phyloP scores from a whole-genome alignment of 2,888 invertebrate species.

The Lymantria monacha region DNA sequence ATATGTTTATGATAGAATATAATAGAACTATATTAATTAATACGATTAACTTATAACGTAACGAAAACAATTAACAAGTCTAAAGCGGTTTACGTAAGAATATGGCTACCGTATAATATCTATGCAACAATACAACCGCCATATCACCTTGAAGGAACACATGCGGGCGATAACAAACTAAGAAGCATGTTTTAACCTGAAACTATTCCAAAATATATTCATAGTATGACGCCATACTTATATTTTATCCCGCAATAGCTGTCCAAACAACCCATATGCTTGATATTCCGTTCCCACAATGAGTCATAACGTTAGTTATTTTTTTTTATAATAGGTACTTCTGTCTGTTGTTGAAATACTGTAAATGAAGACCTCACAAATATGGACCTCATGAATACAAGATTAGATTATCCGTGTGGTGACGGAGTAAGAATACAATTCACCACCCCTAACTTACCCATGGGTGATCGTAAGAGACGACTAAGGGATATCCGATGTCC shows the following conservation, averaged over 20 bases:
- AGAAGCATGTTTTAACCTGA: conserved; percentile 19
- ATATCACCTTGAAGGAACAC: neutral
- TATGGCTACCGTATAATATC: neutral
- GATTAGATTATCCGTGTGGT: no score
- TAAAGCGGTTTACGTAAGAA: no score
- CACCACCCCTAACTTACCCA: no score
- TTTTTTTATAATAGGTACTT: neutral
- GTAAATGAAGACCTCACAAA: no score
- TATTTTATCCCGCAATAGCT: conserved; percentile 24
- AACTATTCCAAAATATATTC: conserved; percentile 6
- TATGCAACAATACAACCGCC: neutral
- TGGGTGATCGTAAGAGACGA: no score
- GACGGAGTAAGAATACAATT: no score
- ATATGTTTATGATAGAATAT: no score
- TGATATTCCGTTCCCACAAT: conserved; percentile 29
- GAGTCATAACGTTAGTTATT: conserved; percentile 16
- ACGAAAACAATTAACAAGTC: neutral
- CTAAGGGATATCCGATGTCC: no score
- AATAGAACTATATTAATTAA: no score
- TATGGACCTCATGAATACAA: no score
- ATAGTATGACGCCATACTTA: conserved; percentile 10
- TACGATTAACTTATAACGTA: neutral
- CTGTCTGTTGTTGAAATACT: no score
- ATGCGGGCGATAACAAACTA: conserved; percentile 2
- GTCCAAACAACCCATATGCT: conserved; percentile 23